phyloP scores from a whole-genome alignment of 2,888 invertebrate genomes.

The Drosophila greeni region DNA sequence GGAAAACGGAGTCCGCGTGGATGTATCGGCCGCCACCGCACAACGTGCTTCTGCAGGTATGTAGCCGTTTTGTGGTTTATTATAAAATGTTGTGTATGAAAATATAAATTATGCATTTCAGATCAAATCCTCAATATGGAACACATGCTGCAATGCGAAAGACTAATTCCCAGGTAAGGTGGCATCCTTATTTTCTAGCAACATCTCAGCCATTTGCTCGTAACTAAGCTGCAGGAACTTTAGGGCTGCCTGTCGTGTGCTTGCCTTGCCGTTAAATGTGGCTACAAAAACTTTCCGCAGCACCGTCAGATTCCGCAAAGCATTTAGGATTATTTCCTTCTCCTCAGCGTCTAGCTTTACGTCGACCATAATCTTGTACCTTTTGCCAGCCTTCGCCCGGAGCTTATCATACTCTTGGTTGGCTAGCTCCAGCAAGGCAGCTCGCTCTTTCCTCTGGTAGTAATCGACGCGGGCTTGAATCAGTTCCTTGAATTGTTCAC shows the following conservation, averaged over 20 bases:
- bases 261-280: conserved; percentile 44
- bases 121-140: conserved; percentile 73
- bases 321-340: conserved; percentile 55
- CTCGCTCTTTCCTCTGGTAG: conserved; percentile 34
- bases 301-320: conserved; percentile 58
- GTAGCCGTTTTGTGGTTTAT: no score
- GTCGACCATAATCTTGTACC: conserved; percentile 51
- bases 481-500: conserved; percentile 48
- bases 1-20: conserved; percentile 69
- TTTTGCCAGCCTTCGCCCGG: conserved; percentile 45
- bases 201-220: conserved; percentile 42
- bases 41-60: conserved; percentile 74
- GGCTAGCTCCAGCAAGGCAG: conserved; percentile 41
- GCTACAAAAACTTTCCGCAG: conserved; percentile 63
- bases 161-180: conserved; percentile 67
- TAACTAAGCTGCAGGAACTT: conserved; percentile 44
- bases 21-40: conserved; percentile 60
- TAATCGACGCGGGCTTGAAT: conserved; percentile 41
- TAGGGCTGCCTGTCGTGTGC: conserved; percentile 33
- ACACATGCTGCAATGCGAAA: conserved; percentile 69
- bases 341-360: conserved; percentile 53
- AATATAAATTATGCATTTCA: conserved; percentile 45
- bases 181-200: conserved; percentile 1
- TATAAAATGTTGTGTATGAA: background rate
- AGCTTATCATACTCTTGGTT: conserved; percentile 49